Conservation (phyloP, 1,140 invertebrate species). For the Hetaerina americana region DNA sequence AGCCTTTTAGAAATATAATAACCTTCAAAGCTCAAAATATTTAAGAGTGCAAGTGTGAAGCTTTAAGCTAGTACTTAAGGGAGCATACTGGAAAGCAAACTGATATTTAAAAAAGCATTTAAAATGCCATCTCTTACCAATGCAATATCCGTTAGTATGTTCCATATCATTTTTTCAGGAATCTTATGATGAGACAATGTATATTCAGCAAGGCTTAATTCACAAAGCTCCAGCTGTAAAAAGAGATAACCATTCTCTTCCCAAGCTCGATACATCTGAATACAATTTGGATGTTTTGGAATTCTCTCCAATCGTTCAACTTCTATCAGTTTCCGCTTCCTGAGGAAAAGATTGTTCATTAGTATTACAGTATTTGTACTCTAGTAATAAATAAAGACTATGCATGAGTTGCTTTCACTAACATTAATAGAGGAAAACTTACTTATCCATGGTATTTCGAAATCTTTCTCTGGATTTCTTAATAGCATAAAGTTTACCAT, state of each 20-base stretch:
- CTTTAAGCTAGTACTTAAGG: too few relatives aligned
- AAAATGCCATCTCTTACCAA: too few relatives aligned
- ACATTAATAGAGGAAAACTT: not conserved
- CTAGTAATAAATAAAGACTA: not conserved
- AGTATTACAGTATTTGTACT: not conserved
- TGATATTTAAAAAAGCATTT: too few relatives aligned
- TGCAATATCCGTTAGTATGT: slow-evolving; percentile 28
- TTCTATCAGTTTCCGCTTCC: slow-evolving; percentile 47
- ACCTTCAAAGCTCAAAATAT: too few relatives aligned
- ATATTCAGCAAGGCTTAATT: slow-evolving; percentile 33
- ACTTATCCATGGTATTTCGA: slow-evolving; percentile 44
- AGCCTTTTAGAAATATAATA: too few relatives aligned
- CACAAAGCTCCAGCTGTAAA: slow-evolving; percentile 60
- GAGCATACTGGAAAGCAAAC: too few relatives aligned
- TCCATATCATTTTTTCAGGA: slow-evolving; percentile 29
- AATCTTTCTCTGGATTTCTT: slow-evolving; percentile 49
- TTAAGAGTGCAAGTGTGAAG: too few relatives aligned
- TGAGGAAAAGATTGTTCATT: slow-evolving; percentile 16
- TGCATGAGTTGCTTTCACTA: not conserved
- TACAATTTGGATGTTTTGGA: slow-evolving; percentile 50
- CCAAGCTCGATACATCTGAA: slow-evolving; percentile 56
- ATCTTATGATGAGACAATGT: slow-evolving; percentile 28
- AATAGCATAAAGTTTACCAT: slow-evolving; percentile 52
- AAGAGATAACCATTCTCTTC: slow-evolving; percentile 55
- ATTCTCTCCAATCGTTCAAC: slow-evolving; percentile 54